Conservation (phyloP, 1,140 invertebrate species). For the Drosophila ananassae region DNA sequence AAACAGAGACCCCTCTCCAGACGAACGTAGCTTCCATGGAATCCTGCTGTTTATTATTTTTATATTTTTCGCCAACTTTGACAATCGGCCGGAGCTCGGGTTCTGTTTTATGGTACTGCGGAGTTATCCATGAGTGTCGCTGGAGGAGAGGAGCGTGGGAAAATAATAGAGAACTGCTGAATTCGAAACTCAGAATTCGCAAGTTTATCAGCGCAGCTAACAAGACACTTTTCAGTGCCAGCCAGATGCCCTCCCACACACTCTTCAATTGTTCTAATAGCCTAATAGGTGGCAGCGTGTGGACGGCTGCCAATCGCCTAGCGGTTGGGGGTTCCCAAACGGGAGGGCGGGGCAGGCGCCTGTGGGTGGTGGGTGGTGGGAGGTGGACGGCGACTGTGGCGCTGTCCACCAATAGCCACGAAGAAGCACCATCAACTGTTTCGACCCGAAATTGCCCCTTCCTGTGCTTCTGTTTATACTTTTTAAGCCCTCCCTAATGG, state of each 20-base stretch:
- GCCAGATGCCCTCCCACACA: conserved; percentile 23
- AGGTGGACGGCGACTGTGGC: conserved; percentile 17
- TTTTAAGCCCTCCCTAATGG: too few relatives aligned
- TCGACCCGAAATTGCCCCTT: neutral
- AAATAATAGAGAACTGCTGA: conserved; percentile 38
- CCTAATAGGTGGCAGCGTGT: conserved; percentile 63
- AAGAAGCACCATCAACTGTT: neutral
- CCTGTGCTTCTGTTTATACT: too few relatives aligned
- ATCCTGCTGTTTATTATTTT: conserved; percentile 43
- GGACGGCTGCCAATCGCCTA: conserved; percentile 26
- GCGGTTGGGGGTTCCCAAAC: conserved; percentile 8
- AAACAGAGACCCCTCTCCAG: neutral
- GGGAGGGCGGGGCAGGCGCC: neutral
- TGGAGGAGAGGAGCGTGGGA: conserved; percentile 11
- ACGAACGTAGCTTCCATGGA: neutral
- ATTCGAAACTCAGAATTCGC: conserved; percentile 68
- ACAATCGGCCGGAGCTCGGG: conserved; percentile 17
- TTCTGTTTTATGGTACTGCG: conserved; percentile 9
- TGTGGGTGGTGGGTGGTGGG: neutral
- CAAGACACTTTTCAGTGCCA: conserved; percentile 65
- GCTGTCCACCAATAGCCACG: conserved; percentile 36
- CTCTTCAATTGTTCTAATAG: conserved; percentile 68
- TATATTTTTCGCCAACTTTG: conserved; percentile 40
- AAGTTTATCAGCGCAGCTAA: conserved; percentile 66
- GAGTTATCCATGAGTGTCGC: conserved; percentile 49